These are phyloP conservation scores for Caiman crocodilus DNA, from an alignment of 2,797 vertebrate species.

Conservation along the genomic window DNA sequence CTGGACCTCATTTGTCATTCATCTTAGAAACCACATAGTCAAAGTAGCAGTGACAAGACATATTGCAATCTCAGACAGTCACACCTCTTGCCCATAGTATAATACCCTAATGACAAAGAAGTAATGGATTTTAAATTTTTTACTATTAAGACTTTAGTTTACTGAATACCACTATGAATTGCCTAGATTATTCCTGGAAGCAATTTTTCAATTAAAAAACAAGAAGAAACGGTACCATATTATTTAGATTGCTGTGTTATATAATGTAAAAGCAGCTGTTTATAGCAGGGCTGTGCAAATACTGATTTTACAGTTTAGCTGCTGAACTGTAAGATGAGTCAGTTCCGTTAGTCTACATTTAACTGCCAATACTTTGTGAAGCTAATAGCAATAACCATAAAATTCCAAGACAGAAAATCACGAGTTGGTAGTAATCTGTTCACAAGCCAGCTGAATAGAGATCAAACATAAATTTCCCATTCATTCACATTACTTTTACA, in stretches of 20 bases:
- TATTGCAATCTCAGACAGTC: not conserved
- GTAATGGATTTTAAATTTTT: too few relatives aligned
- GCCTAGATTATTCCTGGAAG: not conserved
- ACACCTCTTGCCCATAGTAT: not conserved
- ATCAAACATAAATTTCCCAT: not conserved
- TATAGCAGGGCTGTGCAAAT: not conserved
- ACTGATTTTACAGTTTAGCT: not conserved
- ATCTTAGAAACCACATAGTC: not conserved
- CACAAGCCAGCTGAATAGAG: not conserved
- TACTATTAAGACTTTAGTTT: too few relatives aligned
- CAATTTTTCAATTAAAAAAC: not conserved
- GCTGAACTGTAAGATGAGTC: not conserved
- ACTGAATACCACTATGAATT: not conserved
- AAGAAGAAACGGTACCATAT: not conserved
- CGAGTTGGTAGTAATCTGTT: not conserved
- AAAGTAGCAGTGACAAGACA: not conserved
- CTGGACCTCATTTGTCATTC: not conserved
- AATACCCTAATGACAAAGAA: too few relatives aligned
- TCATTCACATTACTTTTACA: not conserved
- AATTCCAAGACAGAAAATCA: not conserved
- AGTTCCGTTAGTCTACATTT: not conserved
- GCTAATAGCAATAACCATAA: not conserved
- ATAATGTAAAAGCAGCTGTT: not conserved
- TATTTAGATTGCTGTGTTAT: not conserved
- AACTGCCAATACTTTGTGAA: not conserved